Evolutionary conservation across 2,888 invertebrate genomes (phyloP), one percentile per base, ranked within the genome.

Genomic region (Eupithecia insigniata): DNA sequence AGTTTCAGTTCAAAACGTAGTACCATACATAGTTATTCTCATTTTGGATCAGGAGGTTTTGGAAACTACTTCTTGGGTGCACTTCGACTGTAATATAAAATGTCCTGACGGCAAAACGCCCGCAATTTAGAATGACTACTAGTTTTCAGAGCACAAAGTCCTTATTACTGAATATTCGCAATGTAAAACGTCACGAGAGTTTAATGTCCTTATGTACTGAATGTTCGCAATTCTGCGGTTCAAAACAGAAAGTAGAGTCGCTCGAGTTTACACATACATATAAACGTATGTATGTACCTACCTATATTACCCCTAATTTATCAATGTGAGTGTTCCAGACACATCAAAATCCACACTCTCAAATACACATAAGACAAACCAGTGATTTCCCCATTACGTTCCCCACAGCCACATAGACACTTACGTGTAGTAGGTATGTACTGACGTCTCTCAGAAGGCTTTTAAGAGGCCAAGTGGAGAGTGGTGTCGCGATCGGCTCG

Each of bases 391-490:
- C 84, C 85, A 55, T 85, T 83, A 86, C 81, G 84, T 84, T 83
- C 85, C 84, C 82, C 78, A 85, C 85, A 85, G 82, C 78, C 83
- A 81, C 84, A 85, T 85, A 90, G 90, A 90, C 88, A 90, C 89
- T 87, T 86, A 88, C 85, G 85, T 83, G 87, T 87, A 62, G 87
- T 84, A 89, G 83, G 85, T 85, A 86, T 85, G 87, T 88, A 85
- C 87, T 89, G 88, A 87, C 86, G 88, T 88, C 90, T 89, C 89
- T 89, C 73, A 83, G 87, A 78, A 87, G 85, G 91, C 90, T 92
- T 92, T 93, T 93, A 92, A 93, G 91, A 90, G 92, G 91, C 89
- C 90, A 87, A 91, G 93, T 94, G 93, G 93, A 93, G 93, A 93
- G 92, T 85, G 88, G 80, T 94, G 94, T 94, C 84, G 90, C 93